These are phyloP conservation scores for Ctenomys sociabilis DNA, from an alignment of 2,113 vertebrate genomes.

Conservation along the genomic window DNA sequence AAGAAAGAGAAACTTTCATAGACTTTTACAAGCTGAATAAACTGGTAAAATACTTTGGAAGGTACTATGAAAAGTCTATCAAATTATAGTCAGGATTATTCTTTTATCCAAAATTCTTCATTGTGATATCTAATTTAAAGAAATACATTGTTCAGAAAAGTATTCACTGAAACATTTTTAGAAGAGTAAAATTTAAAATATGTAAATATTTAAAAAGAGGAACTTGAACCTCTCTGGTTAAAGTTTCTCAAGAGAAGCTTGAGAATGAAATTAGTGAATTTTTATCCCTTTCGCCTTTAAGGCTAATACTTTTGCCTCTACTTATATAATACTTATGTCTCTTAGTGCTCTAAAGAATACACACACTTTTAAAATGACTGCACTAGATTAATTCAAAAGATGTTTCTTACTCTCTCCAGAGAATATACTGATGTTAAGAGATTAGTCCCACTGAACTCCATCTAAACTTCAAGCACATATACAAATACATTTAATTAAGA, in stretches of 20 bases:
- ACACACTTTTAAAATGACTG: not conserved
- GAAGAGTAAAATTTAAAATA: conserved; percentile 19
- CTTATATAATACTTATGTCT: not conserved
- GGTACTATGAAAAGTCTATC: not conserved
- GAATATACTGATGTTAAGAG: not conserved
- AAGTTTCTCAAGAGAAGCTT: not conserved
- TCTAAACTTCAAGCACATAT: not conserved
- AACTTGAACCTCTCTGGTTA: not conserved
- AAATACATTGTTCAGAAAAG: not conserved
- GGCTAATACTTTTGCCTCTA: not conserved
- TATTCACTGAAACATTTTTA: not conserved
- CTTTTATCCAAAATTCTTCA: not conserved
- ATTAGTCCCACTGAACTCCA: not conserved
- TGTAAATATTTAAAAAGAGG: not conserved
- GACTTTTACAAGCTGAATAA: not conserved
- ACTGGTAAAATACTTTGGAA: not conserved
- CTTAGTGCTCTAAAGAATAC: not conserved
- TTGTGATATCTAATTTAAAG: conserved; percentile 1
- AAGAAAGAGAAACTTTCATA: not conserved
- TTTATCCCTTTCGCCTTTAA: not conserved
- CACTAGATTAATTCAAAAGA: not conserved
- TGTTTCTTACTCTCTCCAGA: not conserved
- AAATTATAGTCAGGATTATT: not conserved
- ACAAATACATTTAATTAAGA: not conserved
- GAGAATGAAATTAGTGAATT: not conserved